These are phyloP conservation scores for Felis catus DNA, from an alignment of 2,113 vertebrate species.

Conservation along the genomic window F.catus_Fca126_mat1.0 CM031415.1:94807001-94807500, in stretches of 20 bases:
- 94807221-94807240: neutral
- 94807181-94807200: neutral
- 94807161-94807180: neutral
- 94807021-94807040: conserved; percentile 35
- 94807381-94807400: neutral
- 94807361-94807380: neutral
- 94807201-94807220: neutral
- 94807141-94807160: neutral
- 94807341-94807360: neutral
- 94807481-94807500: neutral
- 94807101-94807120: neutral
- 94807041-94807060: conserved; percentile 67
- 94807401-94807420: neutral
- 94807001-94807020: conserved; percentile 8
- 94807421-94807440: neutral
- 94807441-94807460: neutral
- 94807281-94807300: neutral
- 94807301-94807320: neutral
- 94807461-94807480: neutral
- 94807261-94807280: neutral
- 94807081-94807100: neutral
- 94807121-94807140: neutral
- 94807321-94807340: neutral
- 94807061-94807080: neutral
- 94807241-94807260: neutral